Evolutionary conservation across 2,888 invertebrate species (phyloP).

Genomic region (Macrosiphum euphorbiae): DNA sequence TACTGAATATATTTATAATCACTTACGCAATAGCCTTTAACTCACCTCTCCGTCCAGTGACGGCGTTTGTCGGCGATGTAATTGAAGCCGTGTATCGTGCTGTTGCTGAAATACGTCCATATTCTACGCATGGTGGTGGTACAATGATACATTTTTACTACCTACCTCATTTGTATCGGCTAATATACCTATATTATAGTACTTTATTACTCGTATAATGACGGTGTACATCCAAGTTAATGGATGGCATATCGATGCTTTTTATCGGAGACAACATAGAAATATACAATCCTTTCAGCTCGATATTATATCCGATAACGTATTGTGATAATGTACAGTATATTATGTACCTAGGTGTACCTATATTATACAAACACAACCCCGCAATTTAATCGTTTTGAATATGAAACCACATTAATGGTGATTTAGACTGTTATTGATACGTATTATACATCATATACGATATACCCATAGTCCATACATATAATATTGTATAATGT

Average conservation of each 20-base stretch:
- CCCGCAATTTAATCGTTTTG: background rate
- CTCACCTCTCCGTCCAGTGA: slow-evolving; percentile 68
- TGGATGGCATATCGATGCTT: slow-evolving; percentile 16
- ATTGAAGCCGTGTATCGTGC: slow-evolving; percentile 68
- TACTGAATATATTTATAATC: background rate
- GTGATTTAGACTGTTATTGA: background rate
- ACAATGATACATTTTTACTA: background rate
- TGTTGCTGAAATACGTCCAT: slow-evolving; percentile 67
- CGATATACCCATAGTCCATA: background rate
- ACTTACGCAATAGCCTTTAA: background rate
- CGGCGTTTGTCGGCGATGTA: slow-evolving; percentile 67
- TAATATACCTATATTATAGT: background rate
- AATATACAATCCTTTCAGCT: slow-evolving; percentile 6
- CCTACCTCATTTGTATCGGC: background rate
- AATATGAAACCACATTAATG: background rate
- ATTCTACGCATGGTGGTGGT: slow-evolving; percentile 48
- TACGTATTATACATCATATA: background rate
- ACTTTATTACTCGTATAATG: background rate
- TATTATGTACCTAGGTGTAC: background rate
- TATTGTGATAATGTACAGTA: background rate
- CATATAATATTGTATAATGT: background rate
- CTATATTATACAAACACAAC: background rate
- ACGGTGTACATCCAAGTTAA: background rate
- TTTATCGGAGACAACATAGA: slow-evolving; percentile 9
- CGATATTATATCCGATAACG: background rate